Evolutionary conservation across 2,113 vertebrate genomes (phyloP), one percentile per base, ranked within the genome.

Genomic region (Bucco capensis): DNA sequence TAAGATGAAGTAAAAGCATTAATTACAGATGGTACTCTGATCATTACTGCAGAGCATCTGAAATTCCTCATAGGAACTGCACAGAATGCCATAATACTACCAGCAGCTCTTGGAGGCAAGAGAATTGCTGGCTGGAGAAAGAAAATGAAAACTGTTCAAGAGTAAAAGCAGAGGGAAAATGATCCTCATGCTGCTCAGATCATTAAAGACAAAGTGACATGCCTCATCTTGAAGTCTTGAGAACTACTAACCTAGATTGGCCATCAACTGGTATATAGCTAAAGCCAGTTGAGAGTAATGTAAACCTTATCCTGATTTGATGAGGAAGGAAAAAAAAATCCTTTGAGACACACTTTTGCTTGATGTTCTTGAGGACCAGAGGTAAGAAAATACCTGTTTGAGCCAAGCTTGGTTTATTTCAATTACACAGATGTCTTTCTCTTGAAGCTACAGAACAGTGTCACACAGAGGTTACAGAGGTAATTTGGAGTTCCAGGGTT

Each of bases 361-460:
- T 62, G 11, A 42, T 50, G 64, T 27, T 80, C 14, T 3, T 40
- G 31, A 77, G 47, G 33, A 81, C 67, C 47, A 58, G 16, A 80
- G 74, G 47, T n/a, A 90, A 71, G 44, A 60, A 86, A 88, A 71
- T 9, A 81, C 4, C n/a, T 51, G n/a, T n/a, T 44, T 77, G 24
- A 90, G 56, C 37, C 70, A 86, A 90, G 69, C 44, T 81, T 79
- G 14, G 70, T 88, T 94, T 80, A 70, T 83, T 92, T 88, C 70
- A 42, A 22, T 91, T 58, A 73, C 44, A 71, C 4, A 71, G 69
- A 83, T 58, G 81, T 77, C 44, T 23, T 51, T 80, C 53, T 77
- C 80, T 67, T 77, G 50, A 84, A 92, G 87, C 57, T 78, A 51
- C 28, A 51, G 19, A 70, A 56, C 1, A 66, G 27, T 6, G 14